Evolutionary conservation across 2,797 vertebrate genomes (phyloP).

Genomic region (Enteromius mattozi): DNA sequence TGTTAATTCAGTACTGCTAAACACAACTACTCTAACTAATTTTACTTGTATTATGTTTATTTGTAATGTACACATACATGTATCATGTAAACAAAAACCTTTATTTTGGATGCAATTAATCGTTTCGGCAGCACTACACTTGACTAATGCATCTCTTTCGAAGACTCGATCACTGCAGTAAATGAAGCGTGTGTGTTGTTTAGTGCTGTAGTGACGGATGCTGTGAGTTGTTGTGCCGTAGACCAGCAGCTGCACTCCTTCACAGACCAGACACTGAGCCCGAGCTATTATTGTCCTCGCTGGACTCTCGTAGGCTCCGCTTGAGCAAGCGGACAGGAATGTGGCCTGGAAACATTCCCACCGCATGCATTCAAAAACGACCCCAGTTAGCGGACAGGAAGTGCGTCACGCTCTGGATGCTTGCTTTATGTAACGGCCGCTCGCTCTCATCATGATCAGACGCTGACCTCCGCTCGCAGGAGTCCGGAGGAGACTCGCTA

Average conservation of each 20-base stretch:
- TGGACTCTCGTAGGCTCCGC: constrained; percentile 60
- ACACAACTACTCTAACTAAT: too few relatives aligned
- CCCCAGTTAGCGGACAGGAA: constrained; percentile 25
- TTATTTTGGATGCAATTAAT: too few relatives aligned
- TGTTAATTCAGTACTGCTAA: too few relatives aligned
- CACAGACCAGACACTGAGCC: neutral
- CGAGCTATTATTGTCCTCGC: constrained; percentile 36
- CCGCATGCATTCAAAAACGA: constrained; percentile 58
- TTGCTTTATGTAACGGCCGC: constrained; percentile 49
- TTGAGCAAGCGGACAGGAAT: constrained; percentile 29
- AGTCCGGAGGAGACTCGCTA: constrained; percentile 56
- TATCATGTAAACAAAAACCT: too few relatives aligned
- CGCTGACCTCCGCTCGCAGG: constrained; percentile 46
- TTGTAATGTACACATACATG: too few relatives aligned
- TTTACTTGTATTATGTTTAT: too few relatives aligned
- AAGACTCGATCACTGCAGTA: neutral
- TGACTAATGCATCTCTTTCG: neutral
- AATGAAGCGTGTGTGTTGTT: neutral
- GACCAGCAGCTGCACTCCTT: constrained; percentile 4
- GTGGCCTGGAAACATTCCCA: constrained; percentile 52
- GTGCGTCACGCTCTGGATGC: constrained; percentile 33
- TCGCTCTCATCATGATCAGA: constrained; percentile 43
- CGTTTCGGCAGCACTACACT: neutral
- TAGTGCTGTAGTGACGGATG: neutral
- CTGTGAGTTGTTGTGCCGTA: neutral